Conservation (phyloP, 2,888 invertebrate genomes). For the Xylota segnis region DNA sequence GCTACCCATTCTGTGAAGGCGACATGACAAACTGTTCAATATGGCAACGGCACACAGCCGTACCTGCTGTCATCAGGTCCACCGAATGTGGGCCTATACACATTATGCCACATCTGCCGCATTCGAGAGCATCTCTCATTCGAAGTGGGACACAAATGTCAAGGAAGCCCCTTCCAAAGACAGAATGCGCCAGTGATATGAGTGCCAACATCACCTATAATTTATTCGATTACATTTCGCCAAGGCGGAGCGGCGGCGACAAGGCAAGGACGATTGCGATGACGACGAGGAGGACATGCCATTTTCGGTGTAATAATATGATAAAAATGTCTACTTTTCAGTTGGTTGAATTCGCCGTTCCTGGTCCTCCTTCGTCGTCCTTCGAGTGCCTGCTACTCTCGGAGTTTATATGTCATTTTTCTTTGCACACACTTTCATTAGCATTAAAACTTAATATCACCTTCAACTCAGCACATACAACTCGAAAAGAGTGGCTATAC, state of each 20-base stretch:
- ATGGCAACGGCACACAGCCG: neutral
- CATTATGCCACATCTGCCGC: slow-evolving; percentile 14
- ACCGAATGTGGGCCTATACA: slow-evolving; percentile 27
- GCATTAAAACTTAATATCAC: slow-evolving; percentile 73
- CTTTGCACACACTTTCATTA: slow-evolving; percentile 69
- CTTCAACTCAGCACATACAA: slow-evolving; percentile 20
- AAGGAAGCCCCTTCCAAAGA: slow-evolving; percentile 31
- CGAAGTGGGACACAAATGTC: slow-evolving; percentile 42
- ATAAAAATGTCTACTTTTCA: slow-evolving; percentile 72
- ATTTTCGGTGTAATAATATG: slow-evolving; percentile 70
- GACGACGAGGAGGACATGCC: slow-evolving; percentile 57
- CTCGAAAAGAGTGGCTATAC: slow-evolving; percentile 20
- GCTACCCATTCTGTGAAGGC: neutral
- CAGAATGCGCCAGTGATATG: slow-evolving; percentile 53
- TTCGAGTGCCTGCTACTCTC: neutral
- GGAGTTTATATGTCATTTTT: slow-evolving; percentile 57
- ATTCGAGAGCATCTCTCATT: slow-evolving; percentile 11
- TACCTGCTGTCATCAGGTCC: slow-evolving; percentile 47
- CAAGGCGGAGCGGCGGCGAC: slow-evolving; percentile 8
- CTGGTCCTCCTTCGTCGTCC: slow-evolving; percentile 5
- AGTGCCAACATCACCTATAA: slow-evolving; percentile 62
- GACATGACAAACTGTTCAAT: slow-evolving; percentile 31
- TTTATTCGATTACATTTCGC: slow-evolving; percentile 65
- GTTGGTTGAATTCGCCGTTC: slow-evolving; percentile 44
- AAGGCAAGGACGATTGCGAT: slow-evolving; percentile 11